Percentiles rank a stretch among this genome's conserved stretches.
Conservation (phyloP, 2,888 invertebrate species). For the Melanophora roralis region DNA sequence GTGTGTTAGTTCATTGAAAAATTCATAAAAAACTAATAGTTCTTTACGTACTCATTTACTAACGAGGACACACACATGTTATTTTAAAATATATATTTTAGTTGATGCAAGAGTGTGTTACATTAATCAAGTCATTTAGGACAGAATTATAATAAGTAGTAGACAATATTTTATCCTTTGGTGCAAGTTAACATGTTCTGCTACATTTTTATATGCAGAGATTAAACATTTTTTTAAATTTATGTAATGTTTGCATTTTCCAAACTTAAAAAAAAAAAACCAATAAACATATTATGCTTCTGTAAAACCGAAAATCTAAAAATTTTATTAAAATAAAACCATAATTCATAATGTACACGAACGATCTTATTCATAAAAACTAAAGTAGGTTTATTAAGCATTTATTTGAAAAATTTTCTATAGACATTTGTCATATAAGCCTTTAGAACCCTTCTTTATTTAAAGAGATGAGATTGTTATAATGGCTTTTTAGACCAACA, state of each 20-base stretch:
- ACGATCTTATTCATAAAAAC: neutral
- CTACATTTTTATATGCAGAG: neutral
- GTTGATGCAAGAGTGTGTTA: too few relatives aligned
- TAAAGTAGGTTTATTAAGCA: neutral
- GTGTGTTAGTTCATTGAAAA: slow-evolving; percentile 13
- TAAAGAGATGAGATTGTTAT: too few relatives aligned
- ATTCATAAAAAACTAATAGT: slow-evolving; percentile 1
- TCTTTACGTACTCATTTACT: slow-evolving; percentile 6
- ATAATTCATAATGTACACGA: neutral
- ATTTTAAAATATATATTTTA: too few relatives aligned
- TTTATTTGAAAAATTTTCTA: too few relatives aligned
- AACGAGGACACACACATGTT: neutral
- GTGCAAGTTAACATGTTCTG: neutral
- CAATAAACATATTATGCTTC: slow-evolving; percentile 31
- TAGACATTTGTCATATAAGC: too few relatives aligned
- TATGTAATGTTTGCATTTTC: slow-evolving; percentile 5
- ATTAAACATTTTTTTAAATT: slow-evolving; percentile 28
- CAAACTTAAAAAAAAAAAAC: slow-evolving; percentile 4
- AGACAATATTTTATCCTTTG: neutral
- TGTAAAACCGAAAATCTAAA: neutral
- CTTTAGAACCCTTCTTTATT: too few relatives aligned
- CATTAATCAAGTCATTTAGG: neutral
- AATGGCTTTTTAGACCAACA: too few relatives aligned
- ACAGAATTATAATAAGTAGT: neutral
- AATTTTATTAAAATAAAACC: neutral